Evolutionary conservation across 2,797 vertebrate species (phyloP).

Genomic region (Onychomys torridus): DNA sequence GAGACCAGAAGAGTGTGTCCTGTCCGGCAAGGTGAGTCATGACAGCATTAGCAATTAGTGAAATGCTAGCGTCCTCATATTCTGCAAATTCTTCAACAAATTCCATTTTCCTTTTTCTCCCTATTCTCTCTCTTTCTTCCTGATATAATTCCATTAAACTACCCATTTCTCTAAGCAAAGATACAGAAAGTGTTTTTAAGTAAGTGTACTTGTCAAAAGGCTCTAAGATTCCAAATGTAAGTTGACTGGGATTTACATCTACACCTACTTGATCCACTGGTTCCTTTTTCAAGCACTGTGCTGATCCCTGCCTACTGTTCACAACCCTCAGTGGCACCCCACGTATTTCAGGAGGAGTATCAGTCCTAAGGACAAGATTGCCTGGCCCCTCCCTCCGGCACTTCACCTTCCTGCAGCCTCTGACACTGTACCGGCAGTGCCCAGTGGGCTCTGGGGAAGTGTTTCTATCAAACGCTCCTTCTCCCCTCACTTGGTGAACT

Average conservation of each 20-base stretch:
- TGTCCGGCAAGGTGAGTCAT: not conserved
- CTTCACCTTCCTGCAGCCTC: not conserved
- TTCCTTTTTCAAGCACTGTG: not conserved
- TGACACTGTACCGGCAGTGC: too few species aligned
- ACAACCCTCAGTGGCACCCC: not conserved
- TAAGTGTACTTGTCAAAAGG: not conserved
- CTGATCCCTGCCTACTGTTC: not conserved
- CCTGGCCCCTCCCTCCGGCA: not conserved
- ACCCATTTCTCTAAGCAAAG: not conserved
- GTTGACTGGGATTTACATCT: not conserved
- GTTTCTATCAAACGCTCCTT: not conserved
- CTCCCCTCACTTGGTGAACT: not conserved
- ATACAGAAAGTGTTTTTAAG: not conserved
- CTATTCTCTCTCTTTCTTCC: not conserved
- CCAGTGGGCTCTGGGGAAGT: not conserved
- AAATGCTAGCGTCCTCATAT: not conserved
- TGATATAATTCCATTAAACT: slow-evolving; percentile 1
- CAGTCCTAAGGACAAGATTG: not conserved
- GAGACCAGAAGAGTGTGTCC: not conserved
- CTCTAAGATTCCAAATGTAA: not conserved
- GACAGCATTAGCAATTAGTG: not conserved
- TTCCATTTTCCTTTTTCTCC: not conserved
- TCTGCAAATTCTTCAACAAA: not conserved
- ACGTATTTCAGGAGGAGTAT: not conserved
- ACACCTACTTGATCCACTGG: not conserved